Evolutionary conservation across 2,888 invertebrate genomes (phyloP).

Genomic region (Amphipyra tragopoginis): DNA sequence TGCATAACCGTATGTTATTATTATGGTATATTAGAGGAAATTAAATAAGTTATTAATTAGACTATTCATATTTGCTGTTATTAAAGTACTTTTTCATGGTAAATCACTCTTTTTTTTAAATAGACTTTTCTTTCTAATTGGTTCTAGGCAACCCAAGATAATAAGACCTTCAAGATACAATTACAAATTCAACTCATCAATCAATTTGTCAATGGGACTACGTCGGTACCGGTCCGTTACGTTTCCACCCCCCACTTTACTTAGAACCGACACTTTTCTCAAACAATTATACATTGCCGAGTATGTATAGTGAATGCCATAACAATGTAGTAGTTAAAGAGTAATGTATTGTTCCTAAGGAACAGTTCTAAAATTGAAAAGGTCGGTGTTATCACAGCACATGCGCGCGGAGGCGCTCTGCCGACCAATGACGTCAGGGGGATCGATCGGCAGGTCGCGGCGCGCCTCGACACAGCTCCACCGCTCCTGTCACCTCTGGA

Average conservation of each 20-base stretch:
- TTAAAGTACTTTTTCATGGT: no score
- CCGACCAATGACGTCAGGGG: slow-evolving; percentile 83
- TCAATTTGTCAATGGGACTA: slow-evolving; percentile 83
- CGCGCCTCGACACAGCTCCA: slow-evolving; percentile 60
- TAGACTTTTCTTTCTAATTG: background rate
- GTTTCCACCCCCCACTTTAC: slow-evolving; percentile 47
- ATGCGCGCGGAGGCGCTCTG: slow-evolving; percentile 63
- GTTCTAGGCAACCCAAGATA: background rate
- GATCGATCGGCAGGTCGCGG: slow-evolving; percentile 75
- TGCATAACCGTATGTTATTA: no score
- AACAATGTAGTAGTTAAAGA: background rate
- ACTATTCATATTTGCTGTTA: background rate
- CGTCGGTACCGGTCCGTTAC: slow-evolving; percentile 61
- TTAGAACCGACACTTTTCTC: slow-evolving; percentile 7
- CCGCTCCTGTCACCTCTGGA: slow-evolving; percentile 69
- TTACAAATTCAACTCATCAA: slow-evolving; percentile 69
- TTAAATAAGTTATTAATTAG: background rate
- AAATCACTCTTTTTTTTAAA: background rate
- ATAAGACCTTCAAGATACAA: slow-evolving; percentile 12
- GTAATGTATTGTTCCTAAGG: slow-evolving; percentile 59
- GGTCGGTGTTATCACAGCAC: slow-evolving; percentile 61
- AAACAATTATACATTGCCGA: slow-evolving; percentile 33
- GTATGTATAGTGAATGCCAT: background rate
- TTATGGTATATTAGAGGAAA: no score
- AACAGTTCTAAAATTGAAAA: slow-evolving; percentile 35